phyloP scores from a whole-genome alignment of 1,140 invertebrate species.

The Tribolium castaneum region DNA sequence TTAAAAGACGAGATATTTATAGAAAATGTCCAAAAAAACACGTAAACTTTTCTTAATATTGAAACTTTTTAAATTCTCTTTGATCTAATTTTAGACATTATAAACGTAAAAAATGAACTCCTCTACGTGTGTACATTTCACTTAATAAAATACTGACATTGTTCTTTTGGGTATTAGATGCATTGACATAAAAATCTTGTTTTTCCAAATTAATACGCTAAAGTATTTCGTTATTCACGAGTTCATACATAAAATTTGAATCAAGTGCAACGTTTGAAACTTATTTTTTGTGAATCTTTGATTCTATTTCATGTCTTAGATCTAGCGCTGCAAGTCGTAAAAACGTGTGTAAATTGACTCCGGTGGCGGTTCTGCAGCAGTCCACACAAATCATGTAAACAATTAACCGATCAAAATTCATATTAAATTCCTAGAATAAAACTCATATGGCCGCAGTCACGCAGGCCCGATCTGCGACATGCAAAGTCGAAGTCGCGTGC shows the following conservation, averaged over 20 bases:
- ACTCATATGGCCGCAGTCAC: slow-evolving; percentile 49
- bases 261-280: too few relatives aligned
- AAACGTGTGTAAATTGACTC: background rate
- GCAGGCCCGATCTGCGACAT: slow-evolving; percentile 43
- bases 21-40: background rate
- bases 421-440: slow-evolving; percentile 48
- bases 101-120: background rate
- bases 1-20: too few relatives aligned
- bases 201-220: too few relatives aligned
- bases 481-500: slow-evolving; percentile 47
- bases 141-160: background rate
- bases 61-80: background rate
- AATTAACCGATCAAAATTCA: slow-evolving; percentile 54
- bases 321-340: background rate
- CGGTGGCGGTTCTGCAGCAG: background rate
- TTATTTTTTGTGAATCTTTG: too few relatives aligned
- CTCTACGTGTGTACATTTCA: background rate
- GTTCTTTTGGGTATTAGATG: too few relatives aligned
- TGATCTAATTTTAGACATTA: background rate
- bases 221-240: too few relatives aligned
- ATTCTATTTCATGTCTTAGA: too few relatives aligned
- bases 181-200: too few relatives aligned
- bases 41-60: background rate
- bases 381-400: slow-evolving; percentile 51
- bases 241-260: too few relatives aligned